These are phyloP conservation scores for Gymnopithys bicolor DNA, from an alignment of 2,797 vertebrate species.

Conservation along the genomic window DNA sequence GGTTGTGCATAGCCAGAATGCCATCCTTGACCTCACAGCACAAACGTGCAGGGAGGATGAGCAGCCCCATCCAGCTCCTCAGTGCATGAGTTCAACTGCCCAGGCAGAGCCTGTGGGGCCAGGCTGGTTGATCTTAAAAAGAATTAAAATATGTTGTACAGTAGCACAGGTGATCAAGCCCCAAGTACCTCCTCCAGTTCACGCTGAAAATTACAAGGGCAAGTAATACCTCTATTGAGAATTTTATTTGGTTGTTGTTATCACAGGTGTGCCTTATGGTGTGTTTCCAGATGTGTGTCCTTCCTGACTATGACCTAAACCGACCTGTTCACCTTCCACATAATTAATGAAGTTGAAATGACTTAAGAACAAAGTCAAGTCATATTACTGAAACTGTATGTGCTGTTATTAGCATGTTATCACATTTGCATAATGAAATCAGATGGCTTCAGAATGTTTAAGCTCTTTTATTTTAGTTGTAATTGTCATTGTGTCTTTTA, in stretches of 20 bases:
- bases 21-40: background rate
- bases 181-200: background rate
- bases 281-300: background rate
- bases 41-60: background rate
- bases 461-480: conserved; percentile 27
- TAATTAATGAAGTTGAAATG: conserved; percentile 16
- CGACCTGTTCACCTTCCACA: background rate
- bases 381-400: background rate
- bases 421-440: conserved; percentile 56
- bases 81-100: background rate
- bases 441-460: conserved; percentile 42
- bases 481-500: conserved; percentile 44
- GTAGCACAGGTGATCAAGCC: background rate
- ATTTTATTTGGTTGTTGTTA: background rate
- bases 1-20: background rate
- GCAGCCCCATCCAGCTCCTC: background rate
- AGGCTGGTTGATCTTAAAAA: background rate
- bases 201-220: background rate
- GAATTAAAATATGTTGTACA: background rate
- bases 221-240: background rate
- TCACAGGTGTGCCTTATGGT: background rate
- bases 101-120: background rate
- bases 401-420: conserved; percentile 34
- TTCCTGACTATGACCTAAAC: background rate
- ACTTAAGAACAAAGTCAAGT: conserved; percentile 25